phyloP scores from a whole-genome alignment of 2,113 vertebrate genomes.

The Seriola rivoliana region DNA sequence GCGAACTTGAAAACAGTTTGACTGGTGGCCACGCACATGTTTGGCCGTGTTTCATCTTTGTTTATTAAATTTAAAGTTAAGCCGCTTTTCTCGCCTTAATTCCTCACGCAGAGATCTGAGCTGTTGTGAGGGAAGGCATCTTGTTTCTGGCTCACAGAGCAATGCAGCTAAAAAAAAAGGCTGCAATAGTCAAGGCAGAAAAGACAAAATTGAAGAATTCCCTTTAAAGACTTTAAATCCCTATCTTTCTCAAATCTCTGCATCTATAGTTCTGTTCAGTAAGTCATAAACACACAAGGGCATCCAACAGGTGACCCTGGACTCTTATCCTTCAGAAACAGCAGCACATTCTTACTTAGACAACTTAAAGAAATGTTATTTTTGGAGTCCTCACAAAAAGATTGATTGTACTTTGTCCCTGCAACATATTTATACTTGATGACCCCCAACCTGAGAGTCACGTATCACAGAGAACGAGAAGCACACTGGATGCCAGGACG shows the following conservation, averaged over 20 bases:
- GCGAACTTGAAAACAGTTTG: slow-evolving; percentile 3
- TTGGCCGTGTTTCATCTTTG: slow-evolving; percentile 30
- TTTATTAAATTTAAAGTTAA: slow-evolving; percentile 51
- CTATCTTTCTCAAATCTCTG: neutral
- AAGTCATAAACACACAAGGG: neutral
- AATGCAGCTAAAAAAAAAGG: neutral
- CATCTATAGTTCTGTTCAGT: neutral
- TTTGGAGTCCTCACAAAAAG: too few species aligned
- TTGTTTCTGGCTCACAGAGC: slow-evolving; percentile 14
- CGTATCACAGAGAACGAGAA: too few species aligned
- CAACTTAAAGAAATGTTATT: too few species aligned
- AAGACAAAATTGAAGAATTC: neutral
- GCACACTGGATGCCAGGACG: too few species aligned
- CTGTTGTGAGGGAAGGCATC: slow-evolving; percentile 7
- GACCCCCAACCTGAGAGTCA: too few species aligned
- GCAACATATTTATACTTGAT: too few species aligned
- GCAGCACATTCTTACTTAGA: neutral
- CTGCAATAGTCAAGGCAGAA: neutral
- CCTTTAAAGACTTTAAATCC: neutral
- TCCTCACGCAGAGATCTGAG: slow-evolving; percentile 26
- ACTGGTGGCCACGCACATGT: slow-evolving; percentile 4
- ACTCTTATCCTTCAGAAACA: neutral
- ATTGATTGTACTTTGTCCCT: too few species aligned
- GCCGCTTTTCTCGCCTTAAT: slow-evolving; percentile 34
- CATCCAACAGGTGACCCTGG: too few species aligned